Percentiles rank a stretch among this genome's conserved stretches.
Conservation (phyloP, 2,113 vertebrate genomes). For the Oncorhynchus masou region DNA sequence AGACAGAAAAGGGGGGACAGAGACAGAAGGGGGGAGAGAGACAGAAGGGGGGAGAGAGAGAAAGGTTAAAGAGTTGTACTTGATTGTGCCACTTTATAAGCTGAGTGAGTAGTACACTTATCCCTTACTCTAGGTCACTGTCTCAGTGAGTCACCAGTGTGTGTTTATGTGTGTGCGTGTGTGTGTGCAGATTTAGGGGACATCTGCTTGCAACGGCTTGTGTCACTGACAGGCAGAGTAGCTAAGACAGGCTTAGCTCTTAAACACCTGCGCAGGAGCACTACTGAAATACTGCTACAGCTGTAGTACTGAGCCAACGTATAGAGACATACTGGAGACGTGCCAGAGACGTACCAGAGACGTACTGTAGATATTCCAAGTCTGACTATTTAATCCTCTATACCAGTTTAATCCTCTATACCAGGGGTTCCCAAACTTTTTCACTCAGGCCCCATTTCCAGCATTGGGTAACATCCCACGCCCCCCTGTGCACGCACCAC, state of each 20-base stretch:
- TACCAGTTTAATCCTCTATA: no score
- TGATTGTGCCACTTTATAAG: not conserved
- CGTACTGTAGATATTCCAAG: no score
- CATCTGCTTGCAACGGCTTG: constrained; percentile 57
- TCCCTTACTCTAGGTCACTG: constrained; percentile 9
- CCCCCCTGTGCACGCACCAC: no score
- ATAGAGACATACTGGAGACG: no score
- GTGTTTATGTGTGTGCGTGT: not conserved
- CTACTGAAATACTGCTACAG: not conserved
- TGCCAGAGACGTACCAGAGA: no score
- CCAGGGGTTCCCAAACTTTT: no score
- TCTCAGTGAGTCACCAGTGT: not conserved
- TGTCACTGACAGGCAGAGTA: constrained; percentile 26
- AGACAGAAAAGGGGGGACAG: not conserved
- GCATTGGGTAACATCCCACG: no score
- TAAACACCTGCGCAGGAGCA: constrained; percentile 31
- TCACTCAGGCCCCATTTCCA: no score
- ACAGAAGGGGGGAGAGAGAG: not conserved
- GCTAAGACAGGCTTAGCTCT: constrained; percentile 69
- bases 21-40: not conserved
- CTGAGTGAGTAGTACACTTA: not conserved
- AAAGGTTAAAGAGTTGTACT: not conserved
- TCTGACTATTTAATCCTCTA: no score
- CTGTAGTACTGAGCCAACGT: not conserved
- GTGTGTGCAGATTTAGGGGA: constrained; percentile 49